phyloP scores from a whole-genome alignment of 2,113 vertebrate genomes.

The Dicaeum eximium region DNA sequence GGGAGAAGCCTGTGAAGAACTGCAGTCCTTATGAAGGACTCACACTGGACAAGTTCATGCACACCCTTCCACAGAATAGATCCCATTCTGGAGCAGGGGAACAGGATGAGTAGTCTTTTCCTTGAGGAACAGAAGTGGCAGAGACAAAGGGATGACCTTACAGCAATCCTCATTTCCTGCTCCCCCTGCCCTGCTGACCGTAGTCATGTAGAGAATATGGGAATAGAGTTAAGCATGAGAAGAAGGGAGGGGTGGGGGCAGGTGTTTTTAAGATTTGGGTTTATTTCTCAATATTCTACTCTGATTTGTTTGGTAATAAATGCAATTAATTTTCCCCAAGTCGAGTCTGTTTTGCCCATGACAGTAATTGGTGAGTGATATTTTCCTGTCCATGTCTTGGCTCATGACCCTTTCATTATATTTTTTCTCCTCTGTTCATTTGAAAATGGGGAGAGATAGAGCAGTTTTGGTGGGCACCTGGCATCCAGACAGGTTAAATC shows the following conservation, averaged over 20 bases:
- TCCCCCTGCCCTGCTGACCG: not conserved
- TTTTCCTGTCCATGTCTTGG: not conserved
- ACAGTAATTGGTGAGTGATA: not conserved
- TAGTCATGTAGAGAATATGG: not conserved
- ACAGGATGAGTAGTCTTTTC: not conserved
- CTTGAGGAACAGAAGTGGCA: not conserved
- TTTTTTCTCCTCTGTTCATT: not conserved
- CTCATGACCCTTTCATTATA: not conserved
- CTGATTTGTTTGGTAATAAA: not conserved
- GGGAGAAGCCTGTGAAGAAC: not conserved
- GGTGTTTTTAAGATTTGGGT: not conserved
- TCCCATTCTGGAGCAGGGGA: not conserved
- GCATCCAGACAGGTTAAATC: not conserved
- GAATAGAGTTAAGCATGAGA: not conserved
- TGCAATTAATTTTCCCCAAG: not conserved
- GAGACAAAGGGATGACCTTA: not conserved
- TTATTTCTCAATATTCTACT: not conserved
- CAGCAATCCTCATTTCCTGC: not conserved
- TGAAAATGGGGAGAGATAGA: not conserved
- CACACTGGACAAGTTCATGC: not conserved
- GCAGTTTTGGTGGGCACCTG: not conserved
- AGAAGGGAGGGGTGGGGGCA: not conserved
- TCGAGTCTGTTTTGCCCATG: not conserved
- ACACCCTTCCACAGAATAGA: accelerated
- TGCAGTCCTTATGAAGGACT: not conserved